phyloP scores from a whole-genome alignment of 2,113 vertebrate species.

The Platysternon megacephalum region DNA sequence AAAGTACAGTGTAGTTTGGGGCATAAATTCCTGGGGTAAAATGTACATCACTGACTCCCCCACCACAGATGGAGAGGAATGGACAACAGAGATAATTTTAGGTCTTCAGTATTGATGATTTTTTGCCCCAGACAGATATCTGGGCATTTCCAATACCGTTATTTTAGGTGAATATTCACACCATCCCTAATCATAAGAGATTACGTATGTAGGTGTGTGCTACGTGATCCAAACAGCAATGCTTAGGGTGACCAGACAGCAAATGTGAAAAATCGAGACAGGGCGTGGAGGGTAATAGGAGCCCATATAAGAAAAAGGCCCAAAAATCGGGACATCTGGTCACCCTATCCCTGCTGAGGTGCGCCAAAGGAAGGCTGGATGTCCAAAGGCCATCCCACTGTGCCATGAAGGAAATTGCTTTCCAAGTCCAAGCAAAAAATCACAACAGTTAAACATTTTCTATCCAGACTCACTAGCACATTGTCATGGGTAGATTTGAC shows the following conservation, averaged over 20 bases:
- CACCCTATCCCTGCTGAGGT: neutral
- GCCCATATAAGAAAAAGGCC: neutral
- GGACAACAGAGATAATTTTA: neutral
- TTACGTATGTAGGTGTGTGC: neutral
- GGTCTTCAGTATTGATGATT: neutral
- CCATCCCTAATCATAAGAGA: neutral
- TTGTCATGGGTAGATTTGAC: neutral
- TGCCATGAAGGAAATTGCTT: neutral
- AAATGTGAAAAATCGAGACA: no score
- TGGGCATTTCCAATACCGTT: neutral
- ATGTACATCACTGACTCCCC: neutral
- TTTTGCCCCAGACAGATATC: neutral
- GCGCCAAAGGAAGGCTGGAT: conserved; percentile 4
- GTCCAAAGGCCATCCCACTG: neutral
- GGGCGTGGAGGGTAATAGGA: no score
- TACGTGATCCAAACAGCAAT: neutral
- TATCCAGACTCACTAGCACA: neutral
- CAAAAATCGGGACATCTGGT: no score
- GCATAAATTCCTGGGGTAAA: neutral
- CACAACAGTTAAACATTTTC: neutral
- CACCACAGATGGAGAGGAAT: neutral
- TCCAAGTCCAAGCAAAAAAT: neutral
- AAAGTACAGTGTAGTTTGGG: neutral
- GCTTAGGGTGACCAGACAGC: neutral
- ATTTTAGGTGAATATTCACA: neutral